Evolutionary conservation across 2,888 invertebrate species (phyloP), one percentile per base, ranked within the genome.

Genomic region (Linnaemya vulpina): DNA sequence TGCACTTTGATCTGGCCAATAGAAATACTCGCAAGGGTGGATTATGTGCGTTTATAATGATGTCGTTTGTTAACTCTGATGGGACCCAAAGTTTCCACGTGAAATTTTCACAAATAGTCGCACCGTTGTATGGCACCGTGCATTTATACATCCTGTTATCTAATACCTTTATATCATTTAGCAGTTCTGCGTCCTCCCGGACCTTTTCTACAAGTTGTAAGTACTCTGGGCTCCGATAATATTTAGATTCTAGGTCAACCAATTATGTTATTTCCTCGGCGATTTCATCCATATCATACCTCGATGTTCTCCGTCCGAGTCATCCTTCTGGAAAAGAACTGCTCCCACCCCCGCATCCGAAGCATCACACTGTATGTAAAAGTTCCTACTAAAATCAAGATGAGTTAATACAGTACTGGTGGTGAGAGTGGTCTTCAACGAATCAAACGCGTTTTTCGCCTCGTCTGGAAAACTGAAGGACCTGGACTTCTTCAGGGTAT

Each of bases 401-500:
- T 17, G n/a, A 5, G n/a, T 8, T 17, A 51, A 17, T 2, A 51
- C 17, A 51, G 51, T 17, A 2, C 17, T 51, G 17, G n/a, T n/a
- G n/a, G n/a, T n/a, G n/a, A n/a, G n/a, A n/a, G n/a, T n/a, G n/a
- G n/a, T n/a, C n/a, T n/a, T 51, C 17, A 51, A 17, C 4, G 17
- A 17, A 51, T 51, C 51, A 51, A 51, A 51, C 51, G 51, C 51
- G 10, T 17, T 17, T 17, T 51, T 51, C n/a, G 51, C 58, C 17
- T 60, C 30, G n/a, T 60, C 43, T 3, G 58, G 35, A 60, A 60
- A 35, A 30, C 35, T 15, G 35, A 60, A 60, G 30, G 30, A 35
- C 58, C 10, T 30, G 17, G n/a, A n/a, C n/a, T n/a, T n/a, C n/a
- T n/a, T n/a, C n/a, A n/a, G n/a, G n/a, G n/a, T n/a, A n/a, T n/a